phyloP scores from a whole-genome alignment of 37 sponge, comb jelly and placozoan species.

The Aplysina aerophoba region DNA sequence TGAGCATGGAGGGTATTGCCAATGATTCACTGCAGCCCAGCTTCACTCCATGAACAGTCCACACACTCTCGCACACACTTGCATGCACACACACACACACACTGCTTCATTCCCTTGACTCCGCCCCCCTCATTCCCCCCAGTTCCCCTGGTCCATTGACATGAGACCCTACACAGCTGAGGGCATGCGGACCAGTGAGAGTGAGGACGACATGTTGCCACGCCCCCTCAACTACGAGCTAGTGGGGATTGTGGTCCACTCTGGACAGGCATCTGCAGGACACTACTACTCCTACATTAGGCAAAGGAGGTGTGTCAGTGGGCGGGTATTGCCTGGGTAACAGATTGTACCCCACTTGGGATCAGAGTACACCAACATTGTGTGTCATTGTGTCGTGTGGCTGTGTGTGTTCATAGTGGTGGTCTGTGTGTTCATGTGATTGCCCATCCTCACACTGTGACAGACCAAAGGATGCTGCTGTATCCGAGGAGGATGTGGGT shows the following conservation, averaged over 20 bases:
- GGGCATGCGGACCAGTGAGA: conserved; percentile 66
- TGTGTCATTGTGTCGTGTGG: not conserved
- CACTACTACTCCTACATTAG: conserved; percentile 97
- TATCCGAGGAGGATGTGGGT: not conserved
- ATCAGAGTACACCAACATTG: no score
- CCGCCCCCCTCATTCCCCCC: not conserved
- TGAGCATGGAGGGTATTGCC: no score
- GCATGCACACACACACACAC: no score
- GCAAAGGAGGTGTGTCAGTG: conserved; percentile 64
- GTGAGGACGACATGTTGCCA: conserved; percentile 38
- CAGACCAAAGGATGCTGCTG: no score
- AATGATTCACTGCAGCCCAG: no score
- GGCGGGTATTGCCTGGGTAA: not conserved
- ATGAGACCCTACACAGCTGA: conserved; percentile 94
- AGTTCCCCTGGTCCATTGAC: conserved; percentile 90
- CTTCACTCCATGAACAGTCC: no score
- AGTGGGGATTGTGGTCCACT: conserved; percentile 90
- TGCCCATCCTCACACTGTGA: no score
- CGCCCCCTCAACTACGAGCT: conserved; percentile 67
- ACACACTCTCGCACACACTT: no score
- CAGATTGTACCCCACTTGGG: not conserved
- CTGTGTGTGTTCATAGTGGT: not conserved
- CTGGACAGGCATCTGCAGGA: conserved; percentile 95
- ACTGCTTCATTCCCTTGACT: not conserved
- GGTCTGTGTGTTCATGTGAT: no score